Evolutionary conservation across 2,113 vertebrate genomes (phyloP), one percentile per base, ranked within the genome.

Genomic region (Brienomyrus brachyistius): DNA sequence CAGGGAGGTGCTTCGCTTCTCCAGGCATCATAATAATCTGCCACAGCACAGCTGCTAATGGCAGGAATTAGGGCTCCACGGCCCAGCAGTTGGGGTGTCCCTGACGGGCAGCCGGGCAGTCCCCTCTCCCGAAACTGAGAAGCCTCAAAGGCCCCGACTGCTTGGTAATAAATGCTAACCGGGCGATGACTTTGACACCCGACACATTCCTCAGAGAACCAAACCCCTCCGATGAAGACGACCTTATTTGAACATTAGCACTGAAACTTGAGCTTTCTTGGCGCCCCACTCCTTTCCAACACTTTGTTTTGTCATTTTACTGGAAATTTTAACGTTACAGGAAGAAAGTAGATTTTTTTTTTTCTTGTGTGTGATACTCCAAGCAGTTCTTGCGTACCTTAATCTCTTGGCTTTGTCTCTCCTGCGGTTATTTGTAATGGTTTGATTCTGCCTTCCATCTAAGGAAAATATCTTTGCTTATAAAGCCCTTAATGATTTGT

Each of bases 121-220:
- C 56, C 87, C 87, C 87, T 10, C 86, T 13, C 19, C 3, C 4
- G 83, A 48, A 85, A 62, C 19, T 40, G 52, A 54, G 82, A 17
- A 27, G 83, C 45, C 84, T 19, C 74, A 19, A 5, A 1, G 74
- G 31, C 6, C 74, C 31, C 4, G 35, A 13, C 74, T 43, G 35
- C 35, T 77, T 40, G 74, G 74, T 77, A 77, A 77, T 77, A 40
- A 74, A 90, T 50, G 59, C 43, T 62, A 86, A 86, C 31, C 83
- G 56, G 66, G 5, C 27, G 9, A 74, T 86, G 83, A 19, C 19
- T 89, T 89, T 86, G 51, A 89, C 80, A 89, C 80, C 80, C 52
- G 48, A 70, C 21, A 74, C 43, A 43, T 70, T 27, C 45, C 88
- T 17, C 40, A 47, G 40, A 27, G 43, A 56, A 23, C 8, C 6